These are phyloP conservation scores for Phyllotis vaccarum DNA, from an alignment of 2,797 vertebrate genomes.

Conservation along the genomic window DNA sequence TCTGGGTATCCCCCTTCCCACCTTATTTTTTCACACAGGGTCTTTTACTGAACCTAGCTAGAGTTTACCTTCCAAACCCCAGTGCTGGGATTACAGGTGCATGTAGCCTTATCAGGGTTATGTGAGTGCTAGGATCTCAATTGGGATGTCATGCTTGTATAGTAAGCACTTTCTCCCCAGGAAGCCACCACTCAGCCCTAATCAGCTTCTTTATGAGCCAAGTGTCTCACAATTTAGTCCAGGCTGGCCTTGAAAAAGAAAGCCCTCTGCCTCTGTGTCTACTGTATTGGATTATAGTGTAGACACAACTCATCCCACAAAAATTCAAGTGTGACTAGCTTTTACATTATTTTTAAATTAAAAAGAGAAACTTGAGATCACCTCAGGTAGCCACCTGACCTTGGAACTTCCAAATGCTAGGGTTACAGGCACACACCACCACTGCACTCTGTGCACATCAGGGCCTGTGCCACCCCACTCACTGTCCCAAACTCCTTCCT, in stretches of 20 bases:
- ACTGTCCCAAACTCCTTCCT: background rate
- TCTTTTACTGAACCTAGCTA: background rate
- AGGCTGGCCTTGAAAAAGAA: background rate
- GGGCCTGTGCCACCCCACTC: background rate
- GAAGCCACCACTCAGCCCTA: background rate
- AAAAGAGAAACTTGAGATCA: background rate
- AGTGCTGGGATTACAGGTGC: background rate
- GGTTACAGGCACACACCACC: background rate
- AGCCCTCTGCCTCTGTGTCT: background rate
- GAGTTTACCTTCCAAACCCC: background rate
- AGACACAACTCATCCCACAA: background rate
- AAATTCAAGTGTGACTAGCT: background rate
- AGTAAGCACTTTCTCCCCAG: background rate
- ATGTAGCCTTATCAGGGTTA: background rate
- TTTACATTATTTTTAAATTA: background rate
- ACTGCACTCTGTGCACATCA: fast-evolving
- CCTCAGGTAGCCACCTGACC: background rate
- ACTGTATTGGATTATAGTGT: too few species aligned
- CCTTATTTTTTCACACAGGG: background rate
- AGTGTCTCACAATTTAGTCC: background rate
- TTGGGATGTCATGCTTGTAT: background rate
- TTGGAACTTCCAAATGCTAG: background rate
- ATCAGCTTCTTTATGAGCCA: background rate
- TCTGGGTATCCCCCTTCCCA: background rate
- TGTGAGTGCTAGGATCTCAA: background rate